phyloP scores from a whole-genome alignment of 2,888 invertebrate species.

The Thera obeliscata region DNA sequence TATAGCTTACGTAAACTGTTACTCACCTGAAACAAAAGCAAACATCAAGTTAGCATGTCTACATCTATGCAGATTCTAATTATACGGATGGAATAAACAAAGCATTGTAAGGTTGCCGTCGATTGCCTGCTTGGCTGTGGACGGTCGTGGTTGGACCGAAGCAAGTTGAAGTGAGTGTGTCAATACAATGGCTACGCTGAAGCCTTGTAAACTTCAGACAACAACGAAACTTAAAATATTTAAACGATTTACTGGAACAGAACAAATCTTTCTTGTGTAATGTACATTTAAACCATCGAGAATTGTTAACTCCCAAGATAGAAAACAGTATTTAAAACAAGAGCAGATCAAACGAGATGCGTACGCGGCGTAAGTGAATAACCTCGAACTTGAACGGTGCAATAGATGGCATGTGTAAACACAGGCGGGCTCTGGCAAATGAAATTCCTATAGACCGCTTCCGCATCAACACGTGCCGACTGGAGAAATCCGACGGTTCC shows the following conservation, averaged over 20 bases:
- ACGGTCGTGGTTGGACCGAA: conserved; percentile 11
- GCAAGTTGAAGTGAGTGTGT: background rate
- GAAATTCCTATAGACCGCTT: conserved; percentile 69
- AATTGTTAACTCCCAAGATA: background rate
- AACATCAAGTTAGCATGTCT: conserved; percentile 51
- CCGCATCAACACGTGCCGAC: conserved; percentile 67
- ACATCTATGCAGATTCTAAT: conserved; percentile 47
- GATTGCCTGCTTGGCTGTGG: conserved; percentile 4
- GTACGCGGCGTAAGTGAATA: conserved; percentile 55
- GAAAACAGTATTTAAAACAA: conserved; percentile 27
- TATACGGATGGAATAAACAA: conserved; percentile 47
- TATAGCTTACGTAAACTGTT: conserved; percentile 57
- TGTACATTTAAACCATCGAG: background rate
- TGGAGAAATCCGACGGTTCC: conserved; percentile 62
- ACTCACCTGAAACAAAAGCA: conserved; percentile 66
- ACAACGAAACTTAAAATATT: background rate
- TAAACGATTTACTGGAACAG: background rate
- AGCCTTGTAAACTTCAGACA: conserved; percentile 1
- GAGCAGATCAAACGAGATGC: conserved; percentile 26
- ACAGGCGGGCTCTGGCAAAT: conserved; percentile 67
- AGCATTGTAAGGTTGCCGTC: conserved; percentile 15
- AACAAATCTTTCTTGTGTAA: too few species aligned
- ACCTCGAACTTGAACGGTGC: conserved; percentile 79
- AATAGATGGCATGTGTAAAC: conserved; percentile 70
- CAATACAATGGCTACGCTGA: background rate